These are phyloP conservation scores for Lonchura striata DNA, from an alignment of 2,113 vertebrate species.

Conservation along the genomic window DNA sequence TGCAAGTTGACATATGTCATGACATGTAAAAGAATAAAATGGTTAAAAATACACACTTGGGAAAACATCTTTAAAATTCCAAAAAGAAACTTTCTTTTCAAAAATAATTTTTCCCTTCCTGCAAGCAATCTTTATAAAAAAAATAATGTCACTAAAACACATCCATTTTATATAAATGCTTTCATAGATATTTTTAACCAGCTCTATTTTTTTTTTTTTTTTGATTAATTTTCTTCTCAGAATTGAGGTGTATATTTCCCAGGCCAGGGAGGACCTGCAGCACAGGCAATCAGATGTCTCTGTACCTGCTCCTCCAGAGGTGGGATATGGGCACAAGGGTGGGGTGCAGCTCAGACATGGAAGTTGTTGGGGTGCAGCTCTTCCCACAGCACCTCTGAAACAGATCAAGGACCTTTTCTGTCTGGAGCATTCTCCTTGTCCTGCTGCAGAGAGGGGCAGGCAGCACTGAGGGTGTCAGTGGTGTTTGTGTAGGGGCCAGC, in stretches of 20 bases:
- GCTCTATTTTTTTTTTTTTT: not conserved
- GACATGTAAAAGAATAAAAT: not conserved
- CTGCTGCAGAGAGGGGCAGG: not conserved
- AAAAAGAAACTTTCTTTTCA: not conserved
- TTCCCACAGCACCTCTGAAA: not conserved
- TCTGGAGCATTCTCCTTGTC: not conserved
- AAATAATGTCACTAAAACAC: not conserved
- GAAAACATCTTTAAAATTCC: not conserved
- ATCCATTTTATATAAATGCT: not conserved
- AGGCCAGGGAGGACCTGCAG: not conserved
- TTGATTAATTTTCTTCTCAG: not conserved
- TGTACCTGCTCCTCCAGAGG: not conserved
- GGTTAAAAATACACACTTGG: constrained; percentile 14
- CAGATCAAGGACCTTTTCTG: not conserved
- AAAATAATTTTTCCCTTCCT: constrained; percentile 6
- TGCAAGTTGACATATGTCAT: not conserved
- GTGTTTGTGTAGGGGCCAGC: not conserved
- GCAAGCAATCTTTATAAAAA: not conserved
- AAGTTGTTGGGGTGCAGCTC: not conserved
- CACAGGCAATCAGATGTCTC: not conserved
- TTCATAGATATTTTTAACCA: not conserved
- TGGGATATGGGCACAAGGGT: not conserved
- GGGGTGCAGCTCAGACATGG: not conserved
- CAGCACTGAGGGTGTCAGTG: not conserved
- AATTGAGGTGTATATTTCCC: not conserved